These are phyloP conservation scores for Pristionchus pacificus DNA, from an alignment of 1,140 invertebrate genomes.

Conservation along the genomic window DNA sequence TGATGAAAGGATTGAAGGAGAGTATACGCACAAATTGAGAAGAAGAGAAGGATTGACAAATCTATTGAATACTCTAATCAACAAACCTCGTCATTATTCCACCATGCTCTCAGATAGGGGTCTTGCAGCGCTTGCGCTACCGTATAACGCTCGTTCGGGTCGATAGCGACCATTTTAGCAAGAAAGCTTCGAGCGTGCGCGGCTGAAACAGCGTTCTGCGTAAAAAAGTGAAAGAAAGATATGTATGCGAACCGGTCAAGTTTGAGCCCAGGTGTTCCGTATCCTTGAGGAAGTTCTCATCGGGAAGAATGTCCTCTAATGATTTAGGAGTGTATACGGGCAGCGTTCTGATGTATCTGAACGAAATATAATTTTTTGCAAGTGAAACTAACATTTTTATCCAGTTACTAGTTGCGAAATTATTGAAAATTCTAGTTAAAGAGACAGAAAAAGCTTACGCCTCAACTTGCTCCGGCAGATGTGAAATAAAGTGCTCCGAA, in stretches of 20 bases:
- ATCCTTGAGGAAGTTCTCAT: constrained; percentile 8
- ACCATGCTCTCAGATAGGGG: constrained; percentile 24
- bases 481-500: constrained; percentile 11
- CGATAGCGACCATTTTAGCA: constrained; percentile 14
- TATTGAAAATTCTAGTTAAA: too few species aligned
- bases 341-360: constrained; percentile 11
- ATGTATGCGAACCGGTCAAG: constrained; percentile 13
- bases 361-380: neutral
- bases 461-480: constrained; percentile 8
- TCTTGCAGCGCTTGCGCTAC: constrained; percentile 19
- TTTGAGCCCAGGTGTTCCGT: constrained; percentile 14
- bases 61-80: neutral
- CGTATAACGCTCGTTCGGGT: constrained; percentile 20
- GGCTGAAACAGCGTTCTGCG: constrained; percentile 16
- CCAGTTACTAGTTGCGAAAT: neutral
- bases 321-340: neutral
- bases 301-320: constrained; percentile 16
- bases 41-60: too few species aligned
- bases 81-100: neutral
- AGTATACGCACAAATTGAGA: too few species aligned
- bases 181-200: constrained; percentile 14
- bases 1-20: neutral
- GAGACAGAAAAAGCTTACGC: constrained; percentile 5
- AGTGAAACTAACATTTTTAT: neutral
- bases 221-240: too few species aligned